Base-by-base conservation (phyloP, 2,888 invertebrate species). In the Hermaeophaga mercurialis region DNA sequence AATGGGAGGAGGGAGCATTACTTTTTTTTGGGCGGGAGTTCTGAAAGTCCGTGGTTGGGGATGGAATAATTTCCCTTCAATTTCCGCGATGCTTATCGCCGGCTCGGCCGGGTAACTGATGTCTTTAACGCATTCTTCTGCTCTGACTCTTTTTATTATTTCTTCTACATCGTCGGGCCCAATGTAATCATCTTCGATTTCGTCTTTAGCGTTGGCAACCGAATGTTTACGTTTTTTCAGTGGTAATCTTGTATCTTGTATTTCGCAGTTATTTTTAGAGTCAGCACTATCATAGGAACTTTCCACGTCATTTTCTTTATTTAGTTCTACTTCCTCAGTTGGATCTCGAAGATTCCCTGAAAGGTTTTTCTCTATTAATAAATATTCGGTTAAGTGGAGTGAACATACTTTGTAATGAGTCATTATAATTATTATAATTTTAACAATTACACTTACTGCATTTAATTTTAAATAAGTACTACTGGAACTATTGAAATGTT, bases 81-180 rank as follows among this genome's bases (percentile, higher is more conserved):
- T 62, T 62, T 77, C 76, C 2, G 76, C 76, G 34, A 77, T 77
- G 56, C 75, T 75, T 14, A 77, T 73, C 73, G 77, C 76, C 3
- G 74, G 75, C 7, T 71, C 73, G 9, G 75, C 73, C 8, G 77
- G 77, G 66, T 77, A 77, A 54, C 75, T 75, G n/a, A 74, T 70
- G 58, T 73, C 72, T 41, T 60, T 57, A 14, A 59, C 58, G n/a
- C 26, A 26, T 15, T 55, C 33, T 34, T 63, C n/a, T n/a, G n/a
- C 63, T 31, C 59, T 49, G 1, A 59, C 61, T 33, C 54, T 47
- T 39, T 61, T 61, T 12, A 66, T 38, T 8, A 64, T 61, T 22
- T 64, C 61, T 33, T 66, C 64, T n/a, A n/a, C n/a, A n/a, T n/a
- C n/a, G n/a, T n/a, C n/a, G n/a, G n/a, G n/a, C 9, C 50, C 57